These are phyloP conservation scores for Neogobius melanostomus DNA, from an alignment of 2,113 vertebrate genomes.

Conservation along the genomic window DNA sequence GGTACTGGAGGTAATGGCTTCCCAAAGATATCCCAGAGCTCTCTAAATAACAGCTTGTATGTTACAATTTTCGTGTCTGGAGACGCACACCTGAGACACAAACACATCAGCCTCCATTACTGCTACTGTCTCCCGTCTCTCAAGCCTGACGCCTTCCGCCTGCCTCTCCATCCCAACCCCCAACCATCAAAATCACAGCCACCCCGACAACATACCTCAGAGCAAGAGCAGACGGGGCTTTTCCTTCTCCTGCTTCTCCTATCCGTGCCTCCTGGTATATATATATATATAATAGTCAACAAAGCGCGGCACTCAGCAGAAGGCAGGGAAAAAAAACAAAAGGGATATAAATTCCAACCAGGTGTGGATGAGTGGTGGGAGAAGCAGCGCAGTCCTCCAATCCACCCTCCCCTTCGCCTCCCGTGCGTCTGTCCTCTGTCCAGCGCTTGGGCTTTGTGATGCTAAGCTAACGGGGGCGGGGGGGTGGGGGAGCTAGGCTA, in stretches of 20 bases:
- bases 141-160: constrained; percentile 58
- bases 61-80: not conserved
- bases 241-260: constrained; percentile 13
- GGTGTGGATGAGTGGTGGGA: constrained; percentile 57
- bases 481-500: constrained; percentile 36
- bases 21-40: constrained; percentile 73
- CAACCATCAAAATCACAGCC: constrained; percentile 61
- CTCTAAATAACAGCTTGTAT: constrained; percentile 31
- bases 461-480: constrained; percentile 76
- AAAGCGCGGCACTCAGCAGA: constrained; percentile 46
- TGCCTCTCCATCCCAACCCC: constrained; percentile 57
- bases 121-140: constrained; percentile 52
- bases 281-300: constrained; percentile 24
- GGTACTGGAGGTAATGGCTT: constrained; percentile 82
- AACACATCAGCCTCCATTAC: constrained; percentile 75
- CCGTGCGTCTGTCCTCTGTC: constrained; percentile 66
- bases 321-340: constrained; percentile 13
- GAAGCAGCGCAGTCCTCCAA: constrained; percentile 49
- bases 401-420: constrained; percentile 69
- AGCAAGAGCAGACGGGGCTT: constrained; percentile 27
- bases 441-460: constrained; percentile 73
- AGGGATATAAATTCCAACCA: constrained; percentile 61
- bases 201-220: constrained; percentile 60
- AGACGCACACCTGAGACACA: constrained; percentile 49
- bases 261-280: not conserved